These are phyloP conservation scores for Drosophila bocki DNA, from an alignment of 1,140 invertebrate genomes.

Conservation along the genomic window DNA sequence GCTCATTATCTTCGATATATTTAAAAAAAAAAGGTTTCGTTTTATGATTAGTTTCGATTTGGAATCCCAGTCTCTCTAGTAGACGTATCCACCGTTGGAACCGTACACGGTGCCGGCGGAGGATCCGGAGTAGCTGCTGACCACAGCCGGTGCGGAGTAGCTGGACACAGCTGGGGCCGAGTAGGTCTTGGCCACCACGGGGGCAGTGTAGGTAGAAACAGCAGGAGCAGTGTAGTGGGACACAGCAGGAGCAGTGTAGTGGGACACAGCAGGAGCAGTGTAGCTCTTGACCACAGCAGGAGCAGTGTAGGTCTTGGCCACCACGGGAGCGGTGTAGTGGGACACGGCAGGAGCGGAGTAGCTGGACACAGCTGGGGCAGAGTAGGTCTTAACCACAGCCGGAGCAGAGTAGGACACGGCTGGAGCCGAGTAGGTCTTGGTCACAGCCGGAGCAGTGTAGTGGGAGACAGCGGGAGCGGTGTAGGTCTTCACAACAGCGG, in stretches of 20 bases:
- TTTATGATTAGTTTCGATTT: conserved; percentile 33
- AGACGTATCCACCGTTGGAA: conserved; percentile 76
- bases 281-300: conserved; percentile 26
- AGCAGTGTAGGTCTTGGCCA: conserved; percentile 9
- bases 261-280: background rate
- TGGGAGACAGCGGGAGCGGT: conserved; percentile 26
- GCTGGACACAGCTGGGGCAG: conserved; percentile 37
- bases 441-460: conserved; percentile 23
- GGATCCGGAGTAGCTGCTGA: conserved; percentile 32
- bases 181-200: conserved; percentile 30
- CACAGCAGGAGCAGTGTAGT: conserved; percentile 22
- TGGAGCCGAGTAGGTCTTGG: conserved; percentile 7
- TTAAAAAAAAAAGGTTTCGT: conserved; percentile 48
- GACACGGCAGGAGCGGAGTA: conserved; percentile 26
- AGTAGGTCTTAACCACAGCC: conserved; percentile 22
- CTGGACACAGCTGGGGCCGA: conserved; percentile 25
- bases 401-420: conserved; percentile 33
- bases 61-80: conserved; percentile 35
- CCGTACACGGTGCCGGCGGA: conserved; percentile 65
- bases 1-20: conserved; percentile 32
- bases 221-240: conserved; percentile 20
- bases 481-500: conserved; percentile 24
- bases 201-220: conserved; percentile 22
- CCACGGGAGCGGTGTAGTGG: conserved; percentile 37
- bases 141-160: conserved; percentile 46